These are phyloP conservation scores for Gnathonemus echidnorhynchus DNA, from an alignment of 2,113 vertebrate genomes.

Conservation along the genomic window DNA sequence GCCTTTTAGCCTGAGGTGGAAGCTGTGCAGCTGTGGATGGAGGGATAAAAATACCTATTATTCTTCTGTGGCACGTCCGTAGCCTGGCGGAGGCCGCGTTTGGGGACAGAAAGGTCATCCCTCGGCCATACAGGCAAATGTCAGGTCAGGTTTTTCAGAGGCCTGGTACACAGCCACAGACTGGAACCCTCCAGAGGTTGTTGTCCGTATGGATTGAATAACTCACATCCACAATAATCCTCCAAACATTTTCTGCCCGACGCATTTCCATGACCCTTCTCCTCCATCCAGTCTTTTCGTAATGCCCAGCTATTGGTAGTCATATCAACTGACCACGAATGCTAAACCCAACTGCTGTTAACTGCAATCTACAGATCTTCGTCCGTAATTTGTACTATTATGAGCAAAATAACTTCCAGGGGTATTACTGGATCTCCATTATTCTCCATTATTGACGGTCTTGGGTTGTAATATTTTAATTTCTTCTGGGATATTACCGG, in stretches of 20 bases:
- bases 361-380: background rate
- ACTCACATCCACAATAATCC: background rate
- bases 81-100: slow-evolving; percentile 18
- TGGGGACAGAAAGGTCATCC: slow-evolving; percentile 47
- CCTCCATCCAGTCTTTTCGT: background rate
- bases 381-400: background rate
- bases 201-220: slow-evolving; percentile 21
- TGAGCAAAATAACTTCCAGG: background rate
- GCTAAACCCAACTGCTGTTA: background rate
- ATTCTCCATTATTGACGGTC: background rate
- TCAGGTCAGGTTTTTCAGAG: slow-evolving; percentile 39
- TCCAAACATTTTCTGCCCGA: background rate
- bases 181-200: slow-evolving; percentile 27
- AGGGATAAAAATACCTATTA: slow-evolving; percentile 58
- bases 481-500: background rate
- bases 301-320: background rate
- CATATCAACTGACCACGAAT: background rate
- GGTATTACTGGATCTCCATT: background rate
- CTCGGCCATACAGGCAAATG: slow-evolving; percentile 40
- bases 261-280: background rate
- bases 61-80: slow-evolving; percentile 44
- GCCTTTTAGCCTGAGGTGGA: slow-evolving; percentile 53
- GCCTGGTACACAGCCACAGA: background rate
- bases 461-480: background rate
- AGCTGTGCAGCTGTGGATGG: slow-evolving; percentile 62